A percentile compares a stretch with the other conserved stretches of the same genome.
Conservation (phyloP, 2,797 vertebrate species). For the Anguilla obscura region DNA sequence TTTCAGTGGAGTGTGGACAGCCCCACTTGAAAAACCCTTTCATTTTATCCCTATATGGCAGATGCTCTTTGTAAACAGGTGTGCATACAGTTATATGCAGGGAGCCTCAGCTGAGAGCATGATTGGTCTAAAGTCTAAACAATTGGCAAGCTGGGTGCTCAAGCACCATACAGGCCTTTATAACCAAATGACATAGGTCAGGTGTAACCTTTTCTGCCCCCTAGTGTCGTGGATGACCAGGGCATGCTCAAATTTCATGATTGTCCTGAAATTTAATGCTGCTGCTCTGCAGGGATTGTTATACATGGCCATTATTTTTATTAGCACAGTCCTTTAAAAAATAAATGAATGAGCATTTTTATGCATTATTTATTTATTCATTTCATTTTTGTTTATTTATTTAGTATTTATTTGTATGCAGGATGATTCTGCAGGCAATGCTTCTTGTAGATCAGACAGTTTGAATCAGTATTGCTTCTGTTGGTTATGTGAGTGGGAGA, state of each 20-base stretch:
- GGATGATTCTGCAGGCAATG: slow-evolving; percentile 26
- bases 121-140: background rate
- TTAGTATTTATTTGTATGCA: background rate
- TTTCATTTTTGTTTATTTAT: background rate
- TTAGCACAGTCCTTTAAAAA: background rate
- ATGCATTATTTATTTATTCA: background rate
- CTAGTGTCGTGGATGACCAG: background rate
- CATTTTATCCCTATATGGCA: slow-evolving; percentile 47
- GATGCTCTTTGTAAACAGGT: slow-evolving; percentile 4
- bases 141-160: background rate
- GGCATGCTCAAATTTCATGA: background rate
- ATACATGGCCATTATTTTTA: background rate
- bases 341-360: background rate
- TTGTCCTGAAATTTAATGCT: background rate
- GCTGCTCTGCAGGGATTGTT: background rate
- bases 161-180: background rate
- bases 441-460: background rate
- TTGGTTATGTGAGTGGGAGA: background rate
- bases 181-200: background rate
- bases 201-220: background rate
- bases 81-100: slow-evolving; percentile 16
- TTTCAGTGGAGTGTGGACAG: background rate
- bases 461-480: background rate
- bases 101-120: background rate
- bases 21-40: slow-evolving; percentile 24